Percentiles rank a stretch among this genome's conserved stretches.
phyloP scores from a whole-genome alignment of 1,140 invertebrate species.

The Zaprionus kolodkinae region DNA sequence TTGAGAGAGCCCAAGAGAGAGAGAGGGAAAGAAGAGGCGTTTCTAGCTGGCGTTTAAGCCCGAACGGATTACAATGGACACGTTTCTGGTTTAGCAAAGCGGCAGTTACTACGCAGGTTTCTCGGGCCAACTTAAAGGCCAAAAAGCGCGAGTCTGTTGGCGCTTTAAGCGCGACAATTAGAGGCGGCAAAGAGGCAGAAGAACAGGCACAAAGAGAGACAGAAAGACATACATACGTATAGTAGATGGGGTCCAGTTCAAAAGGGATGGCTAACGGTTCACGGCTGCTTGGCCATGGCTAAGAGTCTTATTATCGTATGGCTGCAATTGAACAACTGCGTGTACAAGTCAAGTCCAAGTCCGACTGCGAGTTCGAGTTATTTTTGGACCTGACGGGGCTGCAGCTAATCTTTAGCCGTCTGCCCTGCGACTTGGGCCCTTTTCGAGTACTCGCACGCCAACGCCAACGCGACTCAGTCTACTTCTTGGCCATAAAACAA shows the following conservation, averaged over 20 bases:
- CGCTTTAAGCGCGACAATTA: not conserved
- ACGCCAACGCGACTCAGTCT: not conserved
- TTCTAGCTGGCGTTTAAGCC: conserved; percentile 47
- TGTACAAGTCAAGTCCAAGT: conserved; percentile 26
- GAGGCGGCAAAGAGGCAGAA: conserved; percentile 15
- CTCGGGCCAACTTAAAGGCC: not conserved
- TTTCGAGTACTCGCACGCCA: conserved; percentile 40
- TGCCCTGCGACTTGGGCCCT: conserved; percentile 60
- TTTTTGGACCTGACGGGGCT: conserved; percentile 66
- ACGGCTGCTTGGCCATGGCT: conserved; percentile 71
- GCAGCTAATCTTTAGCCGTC: conserved; percentile 76
- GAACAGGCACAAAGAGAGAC: conserved; percentile 6
- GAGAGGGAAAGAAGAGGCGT: not conserved
- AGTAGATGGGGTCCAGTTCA: not conserved
- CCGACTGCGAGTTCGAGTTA: conserved; percentile 55
- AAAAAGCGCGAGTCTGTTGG: not conserved
- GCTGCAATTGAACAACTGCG: conserved; percentile 66
- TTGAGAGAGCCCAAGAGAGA: conserved; percentile 24
- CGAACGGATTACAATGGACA: conserved; percentile 69
- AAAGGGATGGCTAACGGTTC: conserved; percentile 17
- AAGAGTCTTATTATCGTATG: conserved; percentile 64
- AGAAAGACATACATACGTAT: not conserved
- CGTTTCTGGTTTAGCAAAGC: conserved; percentile 37
- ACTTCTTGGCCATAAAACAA: conserved; percentile 67
- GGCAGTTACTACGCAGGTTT: conserved; percentile 10